phyloP scores from a whole-genome alignment of 1,140 invertebrate species.

The Bradysia coprophila region DNA sequence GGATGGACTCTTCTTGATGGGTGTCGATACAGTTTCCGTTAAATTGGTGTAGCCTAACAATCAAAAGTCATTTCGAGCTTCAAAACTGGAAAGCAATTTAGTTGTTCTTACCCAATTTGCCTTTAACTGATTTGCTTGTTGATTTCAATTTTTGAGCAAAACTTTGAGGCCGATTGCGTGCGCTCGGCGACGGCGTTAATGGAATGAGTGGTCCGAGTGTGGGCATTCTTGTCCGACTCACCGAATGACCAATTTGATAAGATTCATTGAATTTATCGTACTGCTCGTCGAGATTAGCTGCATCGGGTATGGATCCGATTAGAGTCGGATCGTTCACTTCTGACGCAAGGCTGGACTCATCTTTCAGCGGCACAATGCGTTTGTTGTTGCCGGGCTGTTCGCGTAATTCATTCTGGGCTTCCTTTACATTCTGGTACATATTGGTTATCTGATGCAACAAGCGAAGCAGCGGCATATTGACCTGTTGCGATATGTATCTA shows the following conservation, averaged over 20 bases:
- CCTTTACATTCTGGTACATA: conserved; percentile 94
- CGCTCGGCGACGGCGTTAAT: conserved; percentile 38
- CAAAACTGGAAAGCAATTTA: no score
- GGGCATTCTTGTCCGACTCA: conserved; percentile 2
- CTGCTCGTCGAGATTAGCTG: conserved; percentile 11
- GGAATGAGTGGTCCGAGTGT: conserved; percentile 1
- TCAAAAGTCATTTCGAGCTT: conserved; percentile 1
- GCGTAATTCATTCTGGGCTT: conserved; percentile 76
- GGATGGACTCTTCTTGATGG: conserved; percentile 40
- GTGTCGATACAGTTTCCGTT: conserved; percentile 38
- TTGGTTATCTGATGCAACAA: conserved; percentile 91
- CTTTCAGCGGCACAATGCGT: conserved; percentile 18
- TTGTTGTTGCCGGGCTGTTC: conserved; percentile 38
- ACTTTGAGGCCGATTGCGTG: conserved; percentile 57
- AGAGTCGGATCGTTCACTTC: conserved; percentile 38
- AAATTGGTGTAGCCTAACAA: conserved; percentile 26
- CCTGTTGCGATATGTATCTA: conserved; percentile 75
- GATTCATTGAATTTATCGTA: conserved; percentile 25
- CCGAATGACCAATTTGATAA: conserved; percentile 1
- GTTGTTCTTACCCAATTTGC: conserved; percentile 29
- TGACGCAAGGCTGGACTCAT: conserved; percentile 26
- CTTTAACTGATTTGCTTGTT: conserved; percentile 65
- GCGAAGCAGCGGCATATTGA: conserved; percentile 87
- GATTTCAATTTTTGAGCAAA: conserved; percentile 71
- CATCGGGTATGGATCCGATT: conserved; percentile 1